Percentiles rank a stretch among this genome's conserved stretches.
phyloP scores from a whole-genome alignment of 2,888 invertebrate species.

The Epinotia nisella region DNA sequence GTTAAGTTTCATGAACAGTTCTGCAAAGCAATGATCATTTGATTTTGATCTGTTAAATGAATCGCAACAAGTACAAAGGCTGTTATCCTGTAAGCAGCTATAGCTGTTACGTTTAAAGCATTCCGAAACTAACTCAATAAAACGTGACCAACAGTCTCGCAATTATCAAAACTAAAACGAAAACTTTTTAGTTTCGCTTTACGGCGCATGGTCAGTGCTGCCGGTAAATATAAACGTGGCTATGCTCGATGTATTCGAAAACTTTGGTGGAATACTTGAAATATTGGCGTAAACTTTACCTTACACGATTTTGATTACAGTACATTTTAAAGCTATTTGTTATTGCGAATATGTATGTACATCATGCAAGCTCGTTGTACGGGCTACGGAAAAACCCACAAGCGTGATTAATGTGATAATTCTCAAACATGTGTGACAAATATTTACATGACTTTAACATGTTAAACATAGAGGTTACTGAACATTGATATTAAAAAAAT shows the following conservation, averaged over 20 bases:
- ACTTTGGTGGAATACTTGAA: constrained; percentile 15
- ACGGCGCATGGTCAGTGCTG: constrained; percentile 27
- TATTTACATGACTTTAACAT: not conserved
- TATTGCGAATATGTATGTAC: not conserved
- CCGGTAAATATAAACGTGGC: constrained; percentile 16
- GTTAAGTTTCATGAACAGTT: too few species aligned
- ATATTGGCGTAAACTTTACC: not conserved
- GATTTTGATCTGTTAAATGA: too few species aligned
- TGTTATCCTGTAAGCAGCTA: not conserved
- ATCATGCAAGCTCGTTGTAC: not conserved
- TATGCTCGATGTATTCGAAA: constrained; percentile 8
- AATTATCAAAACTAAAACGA: constrained; percentile 37
- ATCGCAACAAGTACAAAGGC: not conserved
- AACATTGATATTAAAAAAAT: too few species aligned
- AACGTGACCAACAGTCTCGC: constrained; percentile 26
- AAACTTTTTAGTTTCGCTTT: constrained; percentile 40
- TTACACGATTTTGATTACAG: not conserved
- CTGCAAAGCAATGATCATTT: too few species aligned
- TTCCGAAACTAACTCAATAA: constrained; percentile 32
- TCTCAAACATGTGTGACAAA: not conserved
- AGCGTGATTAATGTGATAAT: not conserved
- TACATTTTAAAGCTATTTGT: not conserved
- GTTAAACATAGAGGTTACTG: too few species aligned
- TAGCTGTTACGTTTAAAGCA: constrained; percentile 8
- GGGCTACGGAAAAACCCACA: not conserved